Base-by-base conservation (phyloP, 2,888 invertebrate species). In the Melipona bicolor region DNA sequence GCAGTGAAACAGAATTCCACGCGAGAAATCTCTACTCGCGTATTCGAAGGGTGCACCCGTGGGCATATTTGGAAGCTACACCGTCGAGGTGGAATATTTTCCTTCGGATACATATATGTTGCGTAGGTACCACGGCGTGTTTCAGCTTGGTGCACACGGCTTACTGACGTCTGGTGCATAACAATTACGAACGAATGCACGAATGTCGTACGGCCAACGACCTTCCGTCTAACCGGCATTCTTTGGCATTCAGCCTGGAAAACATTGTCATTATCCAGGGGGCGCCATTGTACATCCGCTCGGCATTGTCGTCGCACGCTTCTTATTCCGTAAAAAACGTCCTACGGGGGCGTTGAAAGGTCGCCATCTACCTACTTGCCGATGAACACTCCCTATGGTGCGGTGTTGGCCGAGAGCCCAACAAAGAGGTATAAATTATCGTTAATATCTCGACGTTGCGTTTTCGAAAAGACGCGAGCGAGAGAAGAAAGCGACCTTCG, bases 201-300 rank as follows among this genome's bases (percentile, higher is more conserved):
- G 79, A 88, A 90, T 87, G 88, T 89, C 87, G 81, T 73, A 86
- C 88, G 87, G 82, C 64, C 88, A 82, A 83, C 74, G 79, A 83
- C 84, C 86, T 84, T 85, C 71, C 80, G 76, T 64, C 78, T 78
- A 74, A 84, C 84, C 87, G 82, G 84, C 85, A 88, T 88, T 89
- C 89, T 85, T 86, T 82, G 79, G 72, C 77, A 74, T 84, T 83
- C 85, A 69, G 84, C 84, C 81, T 79, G 87, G 43, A 43, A 79
- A 86, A 85, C 87, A 88, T 89, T 84, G 87, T 87, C 85, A 86
- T 87, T 88, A 82, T 72, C 86, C 81, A 65, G 68, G 68, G 76
- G 69, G 62, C 65, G 54, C 61, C 81, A 75, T 80, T 81, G 70
- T 75, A 72, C 71, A 75, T 81, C 76, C 79, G 85, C 78, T 62